Percentiles rank a stretch among this genome's conserved stretches.
Conservation (phyloP, 2,113 vertebrate genomes). For the Oenanthe oenanthe region DNA sequence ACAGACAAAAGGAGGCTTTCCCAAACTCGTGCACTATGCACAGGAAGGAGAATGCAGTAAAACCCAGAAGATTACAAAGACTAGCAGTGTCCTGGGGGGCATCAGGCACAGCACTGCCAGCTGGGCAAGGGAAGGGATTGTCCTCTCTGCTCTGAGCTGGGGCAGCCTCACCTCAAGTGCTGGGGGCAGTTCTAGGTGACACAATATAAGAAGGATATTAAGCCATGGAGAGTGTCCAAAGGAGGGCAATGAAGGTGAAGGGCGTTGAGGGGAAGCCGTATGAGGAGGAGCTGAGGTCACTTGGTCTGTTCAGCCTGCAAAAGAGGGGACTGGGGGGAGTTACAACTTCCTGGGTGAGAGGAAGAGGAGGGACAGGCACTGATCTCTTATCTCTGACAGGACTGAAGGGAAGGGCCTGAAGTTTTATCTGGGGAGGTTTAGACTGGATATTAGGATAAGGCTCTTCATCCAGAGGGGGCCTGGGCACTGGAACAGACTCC, state of each 20-base stretch:
- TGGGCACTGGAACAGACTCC: background rate
- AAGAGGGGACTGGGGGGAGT: background rate
- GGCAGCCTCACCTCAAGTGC: fast-evolving
- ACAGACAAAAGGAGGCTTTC: background rate
- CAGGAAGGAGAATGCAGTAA: background rate
- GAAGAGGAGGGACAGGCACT: background rate
- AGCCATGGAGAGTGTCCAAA: background rate
- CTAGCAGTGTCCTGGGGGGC: background rate
- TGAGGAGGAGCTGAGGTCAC: background rate
- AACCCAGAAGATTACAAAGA: background rate
- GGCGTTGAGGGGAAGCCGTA: background rate
- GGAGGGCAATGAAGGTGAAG: background rate
- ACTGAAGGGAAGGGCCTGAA: background rate
- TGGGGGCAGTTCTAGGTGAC: background rate
- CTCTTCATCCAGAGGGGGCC: fast-evolving
- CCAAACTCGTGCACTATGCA: background rate
- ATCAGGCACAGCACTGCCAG: fast-evolving
- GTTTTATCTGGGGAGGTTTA: background rate
- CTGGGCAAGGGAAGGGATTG: fast-evolving
- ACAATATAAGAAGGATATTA: background rate
- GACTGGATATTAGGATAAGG: background rate
- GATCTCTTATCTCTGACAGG: background rate
- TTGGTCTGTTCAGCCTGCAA: background rate
- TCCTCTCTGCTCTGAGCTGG: background rate
- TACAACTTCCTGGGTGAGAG: background rate